phyloP scores from a whole-genome alignment of 2,888 invertebrate species.

The Melieria crassipennis region DNA sequence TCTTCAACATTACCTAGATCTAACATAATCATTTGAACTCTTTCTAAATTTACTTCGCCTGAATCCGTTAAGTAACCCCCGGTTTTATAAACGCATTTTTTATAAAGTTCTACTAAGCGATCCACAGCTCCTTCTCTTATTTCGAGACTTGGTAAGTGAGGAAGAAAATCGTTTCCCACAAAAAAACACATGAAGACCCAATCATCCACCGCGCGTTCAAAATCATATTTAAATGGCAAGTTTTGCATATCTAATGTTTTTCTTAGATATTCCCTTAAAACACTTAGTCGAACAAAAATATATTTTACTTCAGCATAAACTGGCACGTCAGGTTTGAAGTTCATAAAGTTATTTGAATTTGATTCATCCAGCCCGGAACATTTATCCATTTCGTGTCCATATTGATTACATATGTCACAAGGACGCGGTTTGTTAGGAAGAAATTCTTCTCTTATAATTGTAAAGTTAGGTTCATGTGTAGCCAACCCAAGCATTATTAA shows the following conservation, averaged over 20 bases:
- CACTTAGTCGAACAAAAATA: conserved; percentile 92
- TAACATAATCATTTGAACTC: conserved; percentile 94
- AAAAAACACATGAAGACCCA: conserved; percentile 99
- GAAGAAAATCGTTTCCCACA: conserved; percentile 98
- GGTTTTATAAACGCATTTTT: conserved; percentile 93
- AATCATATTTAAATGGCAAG: conserved; percentile 92
- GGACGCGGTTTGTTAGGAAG: conserved; percentile 95
- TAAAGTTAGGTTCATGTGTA: conserved; percentile 98
- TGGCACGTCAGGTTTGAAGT: conserved; percentile 67
- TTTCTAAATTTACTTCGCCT: conserved; percentile 90
- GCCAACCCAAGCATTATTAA: conserved; percentile 98
- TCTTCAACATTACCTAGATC: conserved; percentile 95
- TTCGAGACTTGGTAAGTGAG: conserved; percentile 97
- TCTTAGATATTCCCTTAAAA: conserved; percentile 93
- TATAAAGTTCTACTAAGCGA: conserved; percentile 90
- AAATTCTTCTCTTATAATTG: conserved; percentile 98
- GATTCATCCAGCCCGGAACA: conserved; percentile 79
- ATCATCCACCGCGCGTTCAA: conserved; percentile 95
- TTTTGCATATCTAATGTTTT: conserved; percentile 89
- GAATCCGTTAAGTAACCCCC: conserved; percentile 94
- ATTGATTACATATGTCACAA: conserved; percentile 93
- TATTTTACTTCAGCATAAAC: conserved; percentile 83
- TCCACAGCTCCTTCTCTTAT: conserved; percentile 98
- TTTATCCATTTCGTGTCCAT: conserved; percentile 94
- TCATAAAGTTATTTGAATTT: conserved; percentile 66